Conservation (phyloP, 2,888 invertebrate species). For the Agrotis exclamationis region DNA sequence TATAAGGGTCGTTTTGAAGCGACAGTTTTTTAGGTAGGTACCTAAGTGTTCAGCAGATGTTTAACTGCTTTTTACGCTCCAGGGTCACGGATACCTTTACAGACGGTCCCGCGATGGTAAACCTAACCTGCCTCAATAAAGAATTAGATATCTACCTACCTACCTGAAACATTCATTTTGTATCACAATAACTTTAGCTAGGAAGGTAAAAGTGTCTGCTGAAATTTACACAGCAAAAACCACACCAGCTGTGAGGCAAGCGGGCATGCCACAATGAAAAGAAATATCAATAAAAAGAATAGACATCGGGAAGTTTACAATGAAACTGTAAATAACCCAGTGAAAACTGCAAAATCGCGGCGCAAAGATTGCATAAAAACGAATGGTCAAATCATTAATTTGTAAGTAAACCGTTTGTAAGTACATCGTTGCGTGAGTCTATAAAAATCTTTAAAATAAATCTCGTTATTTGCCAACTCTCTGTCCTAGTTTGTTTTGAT, state of each 20-base stretch:
- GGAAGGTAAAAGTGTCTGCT: neutral
- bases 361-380: slow-evolving; percentile 33
- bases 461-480: slow-evolving; percentile 5
- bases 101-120: too few species aligned
- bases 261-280: slow-evolving; percentile 31
- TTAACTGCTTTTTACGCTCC: too few species aligned
- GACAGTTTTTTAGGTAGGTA: too few species aligned
- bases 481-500: slow-evolving; percentile 10
- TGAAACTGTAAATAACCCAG: slow-evolving; percentile 57
- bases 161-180: neutral
- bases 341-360: slow-evolving; percentile 45
- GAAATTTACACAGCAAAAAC: slow-evolving; percentile 16
- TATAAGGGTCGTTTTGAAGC: too few species aligned
- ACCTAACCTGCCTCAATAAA: too few species aligned
- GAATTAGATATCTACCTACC: neutral
- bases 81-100: too few species aligned
- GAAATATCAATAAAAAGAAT: slow-evolving; percentile 46
- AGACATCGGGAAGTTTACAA: slow-evolving; percentile 49
- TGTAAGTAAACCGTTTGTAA: slow-evolving; percentile 21
- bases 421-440: slow-evolving; percentile 7
- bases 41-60: too few species aligned
- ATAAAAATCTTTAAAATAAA: slow-evolving; percentile 9
- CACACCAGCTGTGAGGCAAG: slow-evolving; percentile 9
- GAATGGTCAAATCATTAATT: slow-evolving; percentile 27
- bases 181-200: neutral